A percentile compares a stretch with the other conserved stretches of the same genome.
These are phyloP conservation scores for Triplophysa bombifrons DNA, from an alignment of 2,797 vertebrate genomes.

Conservation along the genomic window DNA sequence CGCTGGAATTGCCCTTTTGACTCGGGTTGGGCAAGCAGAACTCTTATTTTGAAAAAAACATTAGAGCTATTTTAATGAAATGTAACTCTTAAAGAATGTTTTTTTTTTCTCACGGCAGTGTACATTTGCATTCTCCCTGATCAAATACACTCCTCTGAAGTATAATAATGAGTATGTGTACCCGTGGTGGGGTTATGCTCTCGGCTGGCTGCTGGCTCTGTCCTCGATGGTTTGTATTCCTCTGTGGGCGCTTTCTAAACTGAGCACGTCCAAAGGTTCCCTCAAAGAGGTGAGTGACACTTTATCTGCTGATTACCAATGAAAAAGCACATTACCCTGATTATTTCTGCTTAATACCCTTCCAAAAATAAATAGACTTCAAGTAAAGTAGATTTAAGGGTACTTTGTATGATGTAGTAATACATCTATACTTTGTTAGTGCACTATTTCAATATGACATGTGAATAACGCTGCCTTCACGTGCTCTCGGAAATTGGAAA, in stretches of 20 bases:
- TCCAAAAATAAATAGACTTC: too few species aligned
- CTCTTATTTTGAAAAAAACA: too few species aligned
- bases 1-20: too few species aligned
- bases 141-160: constrained; percentile 92
- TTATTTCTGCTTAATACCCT: neutral
- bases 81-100: neutral
- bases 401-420: too few species aligned
- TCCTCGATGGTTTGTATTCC: constrained; percentile 95
- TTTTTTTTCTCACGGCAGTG: constrained; percentile 72
- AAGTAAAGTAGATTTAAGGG: too few species aligned
- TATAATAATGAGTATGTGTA: constrained; percentile 96
- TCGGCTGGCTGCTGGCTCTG: constrained; percentile 93
- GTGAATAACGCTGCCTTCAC: too few species aligned
- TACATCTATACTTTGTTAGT: too few species aligned
- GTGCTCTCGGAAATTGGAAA: too few species aligned
- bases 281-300: constrained; percentile 80
- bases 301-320: neutral
- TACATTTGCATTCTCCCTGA: constrained; percentile 92
- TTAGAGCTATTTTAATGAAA: too few species aligned
- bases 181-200: constrained; percentile 91
- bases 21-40: too few species aligned
- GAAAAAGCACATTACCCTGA: neutral
- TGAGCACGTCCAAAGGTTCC: constrained; percentile 84
- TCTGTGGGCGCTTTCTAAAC: constrained; percentile 80
- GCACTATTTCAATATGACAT: too few species aligned